Percentiles rank a stretch among this genome's conserved stretches.
phyloP scores from a whole-genome alignment of 2,113 vertebrate genomes.

The human region GRCh38 chr3:55045501-55046000 shows the following conservation, averaged over 20 bases:
- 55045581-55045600: neutral
- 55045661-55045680: neutral
- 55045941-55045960: neutral
- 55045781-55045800: neutral
- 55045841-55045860: neutral
- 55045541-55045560: neutral
- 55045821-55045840: neutral
- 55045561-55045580: neutral
- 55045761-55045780: neutral
- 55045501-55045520: neutral
- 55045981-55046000: neutral
- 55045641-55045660: neutral
- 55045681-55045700: neutral
- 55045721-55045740: neutral
- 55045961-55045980: neutral
- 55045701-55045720: neutral
- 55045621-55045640: neutral
- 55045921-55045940: neutral
- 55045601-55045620: neutral
- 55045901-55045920: neutral
- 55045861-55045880: neutral
- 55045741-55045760: neutral
- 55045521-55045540: neutral
- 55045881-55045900: neutral
- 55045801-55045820: neutral